Evolutionary conservation across 2,888 invertebrate genomes (phyloP).

Genomic region (Cryptosula pallasiana): DNA sequence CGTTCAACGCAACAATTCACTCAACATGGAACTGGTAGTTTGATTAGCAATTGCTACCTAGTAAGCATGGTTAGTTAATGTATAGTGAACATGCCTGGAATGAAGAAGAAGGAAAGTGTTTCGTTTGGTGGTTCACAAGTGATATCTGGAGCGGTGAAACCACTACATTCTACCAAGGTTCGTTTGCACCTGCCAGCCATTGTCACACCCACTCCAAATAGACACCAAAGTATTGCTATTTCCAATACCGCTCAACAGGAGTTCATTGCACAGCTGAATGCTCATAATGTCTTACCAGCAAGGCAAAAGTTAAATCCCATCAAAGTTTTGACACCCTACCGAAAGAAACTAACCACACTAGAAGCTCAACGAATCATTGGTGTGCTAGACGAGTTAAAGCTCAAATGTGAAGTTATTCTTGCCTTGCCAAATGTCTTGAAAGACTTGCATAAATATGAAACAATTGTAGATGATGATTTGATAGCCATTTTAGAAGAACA

Average conservation of each 20-base stretch:
- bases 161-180: background rate
- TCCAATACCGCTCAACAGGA: background rate
- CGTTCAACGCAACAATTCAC: no score
- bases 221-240: background rate
- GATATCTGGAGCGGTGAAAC: background rate
- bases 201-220: background rate
- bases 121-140: no score
- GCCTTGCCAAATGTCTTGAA: slow-evolving; percentile 43
- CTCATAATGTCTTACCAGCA: background rate
- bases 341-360: slow-evolving; percentile 50
- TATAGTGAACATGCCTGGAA: no score
- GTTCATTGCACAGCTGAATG: background rate
- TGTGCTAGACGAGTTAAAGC: slow-evolving; percentile 49
- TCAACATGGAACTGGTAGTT: no score
- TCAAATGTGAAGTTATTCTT: slow-evolving; percentile 41
- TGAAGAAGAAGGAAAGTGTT: no score
- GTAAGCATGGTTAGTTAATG: no score
- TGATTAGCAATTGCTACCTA: no score
- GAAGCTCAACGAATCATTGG: slow-evolving; percentile 52
- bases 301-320: slow-evolving; percentile 42
- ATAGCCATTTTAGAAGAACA: slow-evolving; percentile 41
- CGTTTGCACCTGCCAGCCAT: background rate
- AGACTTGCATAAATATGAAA: slow-evolving; percentile 41
- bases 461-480: slow-evolving; percentile 44
- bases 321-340: slow-evolving; percentile 47